Evolutionary conservation across 2,888 invertebrate species (phyloP), one percentile per base, ranked within the genome.

Genomic region (Campoplex nolae): DNA sequence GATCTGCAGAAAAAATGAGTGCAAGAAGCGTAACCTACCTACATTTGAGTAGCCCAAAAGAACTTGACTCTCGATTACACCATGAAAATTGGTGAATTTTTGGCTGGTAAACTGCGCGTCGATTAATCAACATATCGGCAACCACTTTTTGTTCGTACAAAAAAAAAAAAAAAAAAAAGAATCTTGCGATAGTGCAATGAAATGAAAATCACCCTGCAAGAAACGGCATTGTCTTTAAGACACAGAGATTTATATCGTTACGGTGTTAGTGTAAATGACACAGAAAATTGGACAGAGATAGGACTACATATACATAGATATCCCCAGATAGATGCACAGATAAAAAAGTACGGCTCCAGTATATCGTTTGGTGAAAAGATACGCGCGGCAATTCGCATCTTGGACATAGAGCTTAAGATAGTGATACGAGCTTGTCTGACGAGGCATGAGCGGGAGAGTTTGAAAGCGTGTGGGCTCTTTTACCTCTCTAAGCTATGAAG

Each of bases 351-450:
- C 16, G 48, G 23, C 28, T 73, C 81, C 83, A 80, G 42, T 77
- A 73, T 58, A 80, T 77, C 73, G 81, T 84, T 81, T 80, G 45
- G 54, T 58, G 80, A 74, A 62, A 54, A 84, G 86, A 86, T 86
- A 86, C 77, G 86, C 84, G 82, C 73, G 65, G 81, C 81, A 84
- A 87, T 84, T 81, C 81, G 38, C 79, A 48, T 83, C 71, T 79
- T 45, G 56, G 74, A 75, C 68, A 70, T 78, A 62, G 54, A 86
- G 78, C 78, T 73, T 65, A 81, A 84, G 83, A 86, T 84, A 86
- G 86, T 48, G 67, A 16, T 70, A 58, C 68, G 48, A 54, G 56
- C 56, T 76, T 75, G 74, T 75, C 80, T 71, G n/a, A 70, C 32
- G 45, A 51, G 68, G 54, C 45, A 73, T 13, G 2, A 56, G 35